These are phyloP conservation scores for Bugula neritina DNA, from an alignment of 2,888 invertebrate species.

Conservation along the genomic window DNA sequence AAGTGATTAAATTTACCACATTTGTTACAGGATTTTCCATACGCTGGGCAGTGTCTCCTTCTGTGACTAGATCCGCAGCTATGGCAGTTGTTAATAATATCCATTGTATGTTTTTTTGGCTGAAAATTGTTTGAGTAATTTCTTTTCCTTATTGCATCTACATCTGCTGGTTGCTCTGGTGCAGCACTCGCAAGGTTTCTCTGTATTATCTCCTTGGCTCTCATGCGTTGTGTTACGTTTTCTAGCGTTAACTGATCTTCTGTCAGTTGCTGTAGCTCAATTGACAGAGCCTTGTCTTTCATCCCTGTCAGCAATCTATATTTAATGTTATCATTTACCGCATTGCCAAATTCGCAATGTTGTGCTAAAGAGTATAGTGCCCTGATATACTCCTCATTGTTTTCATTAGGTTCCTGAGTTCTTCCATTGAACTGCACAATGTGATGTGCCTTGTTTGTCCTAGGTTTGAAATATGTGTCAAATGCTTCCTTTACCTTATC, in stretches of 20 bases:
- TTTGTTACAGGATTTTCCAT: slow-evolving; percentile 5
- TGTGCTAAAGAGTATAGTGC: background rate
- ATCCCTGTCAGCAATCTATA: slow-evolving; percentile 6
- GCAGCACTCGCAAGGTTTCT: background rate
- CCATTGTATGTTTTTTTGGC: background rate
- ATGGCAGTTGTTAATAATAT: background rate
- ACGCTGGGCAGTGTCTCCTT: background rate
- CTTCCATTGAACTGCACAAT: slow-evolving; percentile 2
- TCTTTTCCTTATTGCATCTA: background rate
- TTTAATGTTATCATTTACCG: background rate
- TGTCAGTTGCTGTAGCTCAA: slow-evolving; percentile 1
- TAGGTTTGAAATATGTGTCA: background rate
- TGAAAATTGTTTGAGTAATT: background rate
- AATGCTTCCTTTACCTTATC: background rate
- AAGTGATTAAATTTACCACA: background rate
- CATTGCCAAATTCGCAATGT: background rate
- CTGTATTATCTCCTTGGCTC: slow-evolving; percentile 6
- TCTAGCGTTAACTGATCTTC: background rate
- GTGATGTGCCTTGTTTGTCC: background rate
- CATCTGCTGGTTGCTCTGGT: background rate
- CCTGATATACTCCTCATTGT: slow-evolving; percentile 9
- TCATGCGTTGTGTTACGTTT: background rate
- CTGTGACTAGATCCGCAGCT: background rate
- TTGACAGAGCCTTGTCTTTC: background rate
- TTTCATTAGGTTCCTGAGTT: background rate